phyloP scores from a whole-genome alignment of 2,888 invertebrate genomes.

The Ecliptopera silaceata region DNA sequence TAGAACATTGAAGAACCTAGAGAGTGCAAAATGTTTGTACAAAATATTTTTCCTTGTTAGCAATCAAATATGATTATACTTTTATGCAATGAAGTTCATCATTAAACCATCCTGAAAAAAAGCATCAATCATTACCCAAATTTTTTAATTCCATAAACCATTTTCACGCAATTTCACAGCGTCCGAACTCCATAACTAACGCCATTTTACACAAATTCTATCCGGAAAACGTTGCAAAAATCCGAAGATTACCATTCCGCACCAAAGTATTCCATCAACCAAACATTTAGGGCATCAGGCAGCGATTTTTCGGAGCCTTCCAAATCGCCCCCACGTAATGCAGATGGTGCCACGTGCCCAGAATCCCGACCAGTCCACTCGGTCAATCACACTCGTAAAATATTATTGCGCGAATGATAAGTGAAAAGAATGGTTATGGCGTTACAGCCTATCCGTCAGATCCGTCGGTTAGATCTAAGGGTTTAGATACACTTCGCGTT shows the following conservation, averaged over 20 bases:
- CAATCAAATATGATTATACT: no score
- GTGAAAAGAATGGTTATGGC: slow-evolving; percentile 27
- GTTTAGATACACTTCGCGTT: no score
- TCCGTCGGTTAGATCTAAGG: neutral
- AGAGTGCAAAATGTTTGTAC: no score
- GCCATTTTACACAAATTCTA: neutral
- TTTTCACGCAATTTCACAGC: no score
- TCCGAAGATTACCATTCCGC: slow-evolving; percentile 8
- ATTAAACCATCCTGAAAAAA: no score
- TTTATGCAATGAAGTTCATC: no score
- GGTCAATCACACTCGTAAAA: slow-evolving; percentile 40
- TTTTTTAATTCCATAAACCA: no score
- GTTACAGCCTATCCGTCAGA: slow-evolving; percentile 21
- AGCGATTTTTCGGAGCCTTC: slow-evolving; percentile 35
- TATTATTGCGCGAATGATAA: slow-evolving; percentile 33
- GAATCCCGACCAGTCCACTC: slow-evolving; percentile 23
- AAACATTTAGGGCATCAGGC: slow-evolving; percentile 29
- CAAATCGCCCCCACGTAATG: slow-evolving; percentile 40
- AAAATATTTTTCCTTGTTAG: no score
- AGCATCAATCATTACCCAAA: no score
- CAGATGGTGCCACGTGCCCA: slow-evolving; percentile 39
- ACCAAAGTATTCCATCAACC: slow-evolving; percentile 16
- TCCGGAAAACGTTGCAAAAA: neutral
- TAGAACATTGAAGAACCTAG: no score
- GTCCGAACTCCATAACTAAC: neutral